A percentile compares a stretch with the other conserved stretches of the same genome.
Conservation (phyloP, 2,797 vertebrate species). For the Schizopygopsis pylzovi region DNA sequence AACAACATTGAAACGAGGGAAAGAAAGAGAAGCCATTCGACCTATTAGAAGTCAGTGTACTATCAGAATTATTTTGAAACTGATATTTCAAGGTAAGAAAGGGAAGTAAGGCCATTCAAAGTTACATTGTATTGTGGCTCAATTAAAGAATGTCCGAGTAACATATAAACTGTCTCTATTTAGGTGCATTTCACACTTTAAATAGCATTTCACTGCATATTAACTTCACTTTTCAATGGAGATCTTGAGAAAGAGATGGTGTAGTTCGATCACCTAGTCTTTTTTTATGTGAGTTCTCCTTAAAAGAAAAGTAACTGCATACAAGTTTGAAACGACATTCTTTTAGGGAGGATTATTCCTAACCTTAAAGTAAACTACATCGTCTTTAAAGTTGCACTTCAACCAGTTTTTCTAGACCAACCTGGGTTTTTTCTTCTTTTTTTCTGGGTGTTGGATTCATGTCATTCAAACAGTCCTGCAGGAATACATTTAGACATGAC, state of each 20-base stretch:
- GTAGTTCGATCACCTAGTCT: neutral
- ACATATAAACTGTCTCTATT: neutral
- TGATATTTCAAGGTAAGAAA: neutral
- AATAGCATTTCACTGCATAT: neutral
- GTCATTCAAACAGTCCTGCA: neutral
- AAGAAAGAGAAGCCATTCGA: neutral
- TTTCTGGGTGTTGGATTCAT: neutral
- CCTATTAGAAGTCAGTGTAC: neutral
- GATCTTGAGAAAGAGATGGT: neutral
- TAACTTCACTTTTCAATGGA: neutral
- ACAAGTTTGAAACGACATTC: neutral
- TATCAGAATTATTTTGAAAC: neutral
- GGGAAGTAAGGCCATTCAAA: neutral
- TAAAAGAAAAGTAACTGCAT: neutral
- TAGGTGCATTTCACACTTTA: neutral
- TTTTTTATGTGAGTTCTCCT: neutral
- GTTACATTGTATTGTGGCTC: neutral
- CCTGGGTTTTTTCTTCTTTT: neutral
- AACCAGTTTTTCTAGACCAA: constrained; percentile 8
- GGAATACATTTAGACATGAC: neutral
- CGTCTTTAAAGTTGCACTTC: neutral
- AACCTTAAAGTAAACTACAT: neutral
- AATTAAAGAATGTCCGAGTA: neutral
- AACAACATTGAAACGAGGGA: neutral
- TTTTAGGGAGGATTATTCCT: neutral